Conservation (phyloP, 1,140 invertebrate genomes). For the Dendroctonus ponderosae region DNA sequence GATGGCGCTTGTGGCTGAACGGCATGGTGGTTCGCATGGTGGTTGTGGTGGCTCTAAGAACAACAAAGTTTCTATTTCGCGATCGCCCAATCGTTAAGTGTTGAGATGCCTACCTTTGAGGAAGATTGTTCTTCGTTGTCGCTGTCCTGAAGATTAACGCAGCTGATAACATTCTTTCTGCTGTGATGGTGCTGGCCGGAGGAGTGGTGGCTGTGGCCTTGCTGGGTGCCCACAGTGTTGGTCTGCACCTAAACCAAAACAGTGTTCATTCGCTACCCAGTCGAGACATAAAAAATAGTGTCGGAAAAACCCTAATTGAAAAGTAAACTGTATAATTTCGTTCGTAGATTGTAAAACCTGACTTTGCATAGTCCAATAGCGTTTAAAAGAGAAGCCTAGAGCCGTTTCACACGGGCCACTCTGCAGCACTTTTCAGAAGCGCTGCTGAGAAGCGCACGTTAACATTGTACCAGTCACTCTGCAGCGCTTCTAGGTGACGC, state of each 20-base stretch:
- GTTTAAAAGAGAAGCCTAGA: too few species aligned
- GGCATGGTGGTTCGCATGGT: slow-evolving; percentile 46
- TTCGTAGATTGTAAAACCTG: too few species aligned
- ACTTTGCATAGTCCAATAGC: too few species aligned
- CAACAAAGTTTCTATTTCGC: neutral
- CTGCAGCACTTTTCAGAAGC: too few species aligned
- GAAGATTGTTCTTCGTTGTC: slow-evolving; percentile 69
- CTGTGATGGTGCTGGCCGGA: slow-evolving; percentile 8
- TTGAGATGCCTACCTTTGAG: slow-evolving; percentile 34
- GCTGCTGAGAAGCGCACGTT: too few species aligned
- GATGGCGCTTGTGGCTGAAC: slow-evolving; percentile 43
- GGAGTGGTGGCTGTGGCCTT: slow-evolving; percentile 38
- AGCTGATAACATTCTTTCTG: slow-evolving; percentile 74
- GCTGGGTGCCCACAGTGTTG: slow-evolving; percentile 32
- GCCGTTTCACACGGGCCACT: too few species aligned
- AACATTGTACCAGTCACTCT: too few species aligned
- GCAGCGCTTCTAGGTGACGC: too few species aligned
- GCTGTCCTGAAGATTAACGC: slow-evolving; percentile 78
- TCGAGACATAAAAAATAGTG: too few species aligned
- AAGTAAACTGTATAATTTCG: too few species aligned
- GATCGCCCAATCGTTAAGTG: neutral
- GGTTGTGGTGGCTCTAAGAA: slow-evolving; percentile 21
- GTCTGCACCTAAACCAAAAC: slow-evolving; percentile 32
- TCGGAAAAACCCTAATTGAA: too few species aligned
- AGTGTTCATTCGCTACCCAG: too few species aligned